Evolutionary conservation across 2,888 invertebrate genomes (phyloP), one percentile per base, ranked within the genome.

Genomic region (Holacanthella duospinosa): DNA sequence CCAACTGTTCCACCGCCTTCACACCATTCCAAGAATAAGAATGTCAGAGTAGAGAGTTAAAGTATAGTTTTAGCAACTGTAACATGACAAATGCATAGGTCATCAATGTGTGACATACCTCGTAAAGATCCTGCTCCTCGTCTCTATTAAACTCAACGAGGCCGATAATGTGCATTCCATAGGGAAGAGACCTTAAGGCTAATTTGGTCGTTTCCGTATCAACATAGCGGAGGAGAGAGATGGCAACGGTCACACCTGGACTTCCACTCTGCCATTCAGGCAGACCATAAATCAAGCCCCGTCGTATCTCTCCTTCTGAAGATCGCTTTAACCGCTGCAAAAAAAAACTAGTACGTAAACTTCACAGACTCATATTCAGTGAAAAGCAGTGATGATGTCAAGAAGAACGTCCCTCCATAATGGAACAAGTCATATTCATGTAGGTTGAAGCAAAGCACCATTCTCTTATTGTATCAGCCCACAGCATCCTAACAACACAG

Each of bases 121-220:
- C 62, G 57, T 68, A 71, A 29, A 71, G 56, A 29, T 70, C 68
- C 61, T 70, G 69, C 26, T 66, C 66, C 43, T 72, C 71, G 59
- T 69, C 67, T 28, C 58, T 43, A n/a, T 68, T 68, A 63, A 70
- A 71, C 43, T 72, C 72, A 4, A 68, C 69, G 19, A 70, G 61
- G 2, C 72, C 72, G 43, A 72, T 66, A 19, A 72, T 59, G 3
- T 59, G 59, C 28, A 71, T n/a, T 2, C 72, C 72, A 63, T 61
- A 67, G 0, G 72, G 71, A 1, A 71, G 43, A n/a, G 64, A 53
- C 3, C 65, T 53, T 12, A 53, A 43, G 1, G 70, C 69, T 21
- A 66, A 27, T 25, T 65, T 67, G 4, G 69, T 43, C 1, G 68
- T 65, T 1, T 67, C 67, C 12, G 68, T 65, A 24, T 66, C 65